Base-by-base conservation (phyloP, 2,113 vertebrate genomes). In the Oostethus manadensis region DNA sequence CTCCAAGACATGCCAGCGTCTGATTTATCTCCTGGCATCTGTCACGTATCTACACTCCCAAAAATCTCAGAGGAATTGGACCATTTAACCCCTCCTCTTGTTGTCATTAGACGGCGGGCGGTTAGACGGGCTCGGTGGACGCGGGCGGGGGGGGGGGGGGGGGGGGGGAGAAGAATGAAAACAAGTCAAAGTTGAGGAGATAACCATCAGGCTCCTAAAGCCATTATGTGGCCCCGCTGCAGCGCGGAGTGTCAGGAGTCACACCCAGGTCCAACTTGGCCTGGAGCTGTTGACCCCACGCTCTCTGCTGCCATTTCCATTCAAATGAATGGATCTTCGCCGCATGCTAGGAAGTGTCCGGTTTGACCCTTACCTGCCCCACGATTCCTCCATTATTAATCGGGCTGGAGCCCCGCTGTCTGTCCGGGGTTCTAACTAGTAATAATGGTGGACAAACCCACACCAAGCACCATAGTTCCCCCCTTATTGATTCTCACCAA, bases 141-240 rank as follows among this genome's bases (percentile, higher is more conserved):
- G n/a, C 51, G 33, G 11, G 49, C 35, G 73, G 53, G 42, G 54
- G 57, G 66, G 62, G 66, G 58, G 65, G 65, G 51, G 58, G 38
- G 57, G 49, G 58, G 60, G 60, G 79, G 67, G 71, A 73, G 71
- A 77, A 76, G 84, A 88, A 86, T 80, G 81, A 86, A 87, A 87
- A 89, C 81, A 87, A 88, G 82, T 72, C 85, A 82, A 74, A 87
- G 72, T 85, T 77, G 77, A 77, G 54, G 68, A 86, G 89, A 91
- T 91, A 90, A 88, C 86, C 86, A 91, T 91, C 89, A 85, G 77
- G 71, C 74, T 80, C 81, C 81, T 88, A 87, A 90, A 86, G 79
- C 87, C 84, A 89, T 89, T 89, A 89, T 89, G 82, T 89, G 74
- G 75, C 73, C 70, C 84, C 71, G 76, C n/a, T 80, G 76, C 74